These are phyloP conservation scores for Neodiprion pinetum DNA, from an alignment of 1,140 invertebrate genomes.

Conservation along the genomic window DNA sequence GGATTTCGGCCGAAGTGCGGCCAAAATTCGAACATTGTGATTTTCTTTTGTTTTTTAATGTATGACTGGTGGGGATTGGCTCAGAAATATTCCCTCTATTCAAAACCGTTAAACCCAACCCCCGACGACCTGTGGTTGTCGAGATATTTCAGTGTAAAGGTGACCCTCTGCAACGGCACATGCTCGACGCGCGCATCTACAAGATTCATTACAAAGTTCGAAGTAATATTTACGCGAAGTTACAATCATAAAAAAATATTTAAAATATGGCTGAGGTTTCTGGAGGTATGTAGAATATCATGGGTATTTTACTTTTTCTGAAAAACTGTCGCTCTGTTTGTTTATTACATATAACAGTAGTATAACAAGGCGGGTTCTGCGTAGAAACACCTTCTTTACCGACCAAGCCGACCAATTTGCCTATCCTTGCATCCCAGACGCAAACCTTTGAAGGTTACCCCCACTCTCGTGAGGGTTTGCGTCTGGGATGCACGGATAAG, in stretches of 20 bases:
- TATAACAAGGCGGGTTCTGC: no score
- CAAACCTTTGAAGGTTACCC: no score
- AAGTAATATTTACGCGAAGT: neutral
- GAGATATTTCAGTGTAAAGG: neutral
- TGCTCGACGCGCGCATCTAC: neutral
- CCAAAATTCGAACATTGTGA: no score
- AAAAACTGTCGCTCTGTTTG: neutral
- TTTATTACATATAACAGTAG: neutral
- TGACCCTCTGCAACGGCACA: neutral
- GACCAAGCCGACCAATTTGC: no score
- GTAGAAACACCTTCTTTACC: no score
- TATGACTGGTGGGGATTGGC: no score
- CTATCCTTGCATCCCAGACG: no score
- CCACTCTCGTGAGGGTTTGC: no score
- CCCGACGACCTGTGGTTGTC: neutral
- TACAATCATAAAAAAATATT: neutral
- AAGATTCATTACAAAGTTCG: neutral
- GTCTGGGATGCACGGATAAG: no score
- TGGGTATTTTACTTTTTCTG: neutral
- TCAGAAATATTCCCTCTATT: no score
- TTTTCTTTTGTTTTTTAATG: no score
- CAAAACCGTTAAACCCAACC: neutral
- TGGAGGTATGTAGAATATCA: conserved; percentile 1
- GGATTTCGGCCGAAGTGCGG: no score
- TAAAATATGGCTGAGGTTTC: neutral